Percentiles rank a stretch among this genome's conserved stretches.
Conservation (phyloP, 2,797 vertebrate genomes). For the Neoniphon sammara region DNA sequence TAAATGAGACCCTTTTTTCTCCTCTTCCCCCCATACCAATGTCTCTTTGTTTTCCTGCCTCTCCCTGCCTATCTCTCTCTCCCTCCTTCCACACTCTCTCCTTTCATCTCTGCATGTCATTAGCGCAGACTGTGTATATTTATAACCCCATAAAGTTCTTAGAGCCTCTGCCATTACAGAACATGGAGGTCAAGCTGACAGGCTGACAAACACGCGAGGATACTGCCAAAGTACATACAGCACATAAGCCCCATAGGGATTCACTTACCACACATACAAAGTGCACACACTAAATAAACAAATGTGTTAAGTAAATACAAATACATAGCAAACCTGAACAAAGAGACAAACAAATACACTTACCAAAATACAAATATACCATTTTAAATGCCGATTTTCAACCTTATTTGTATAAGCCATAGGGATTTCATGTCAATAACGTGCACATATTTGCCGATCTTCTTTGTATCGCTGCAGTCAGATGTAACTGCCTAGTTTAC, state of each 20-base stretch:
- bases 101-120: slow-evolving; percentile 32
- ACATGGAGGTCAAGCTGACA: slow-evolving; percentile 60
- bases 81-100: not conserved
- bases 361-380: no score
- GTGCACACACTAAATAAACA: not conserved
- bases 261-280: slow-evolving; percentile 17
- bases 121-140: slow-evolving; percentile 62
- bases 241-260: slow-evolving; percentile 16
- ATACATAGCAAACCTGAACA: not conserved
- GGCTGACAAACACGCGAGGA: slow-evolving; percentile 44
- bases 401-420: no score
- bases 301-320: not conserved
- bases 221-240: slow-evolving; percentile 33
- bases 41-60: slow-evolving; percentile 5
- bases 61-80: not conserved
- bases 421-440: no score
- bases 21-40: no score
- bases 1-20: not conserved
- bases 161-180: slow-evolving; percentile 49
- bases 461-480: no score
- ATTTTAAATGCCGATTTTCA: no score
- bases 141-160: slow-evolving; percentile 69
- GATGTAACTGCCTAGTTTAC: no score
- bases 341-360: no score
- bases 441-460: no score